phyloP scores from a whole-genome alignment of 2,113 vertebrate species.

The Clarias gariepinus region DNA sequence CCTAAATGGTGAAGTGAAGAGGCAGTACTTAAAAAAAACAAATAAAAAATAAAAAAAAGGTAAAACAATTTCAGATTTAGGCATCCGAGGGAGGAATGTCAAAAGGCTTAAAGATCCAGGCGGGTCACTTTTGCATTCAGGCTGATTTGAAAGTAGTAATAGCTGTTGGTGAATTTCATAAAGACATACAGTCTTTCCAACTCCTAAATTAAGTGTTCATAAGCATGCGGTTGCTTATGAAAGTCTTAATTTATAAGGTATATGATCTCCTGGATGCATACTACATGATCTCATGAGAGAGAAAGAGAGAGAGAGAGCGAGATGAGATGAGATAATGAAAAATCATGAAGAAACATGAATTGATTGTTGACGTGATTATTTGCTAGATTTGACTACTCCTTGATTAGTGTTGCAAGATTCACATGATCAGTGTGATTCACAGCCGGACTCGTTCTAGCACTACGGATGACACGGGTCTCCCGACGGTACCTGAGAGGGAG shows the following conservation, averaged over 20 bases:
- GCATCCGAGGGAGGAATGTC: neutral
- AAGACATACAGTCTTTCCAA: neutral
- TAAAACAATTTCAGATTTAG: neutral
- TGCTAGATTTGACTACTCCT: neutral
- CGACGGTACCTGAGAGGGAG: conserved; percentile 85
- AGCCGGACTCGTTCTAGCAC: neutral
- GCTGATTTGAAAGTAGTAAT: neutral
- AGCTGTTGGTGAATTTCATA: neutral
- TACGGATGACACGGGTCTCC: conserved; percentile 22
- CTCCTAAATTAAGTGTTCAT: neutral
- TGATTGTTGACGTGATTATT: neutral
- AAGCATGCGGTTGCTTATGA: neutral
- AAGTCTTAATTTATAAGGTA: too few species aligned
- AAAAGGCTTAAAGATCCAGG: neutral
- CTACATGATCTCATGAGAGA: neutral
- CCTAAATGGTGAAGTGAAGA: too few species aligned
- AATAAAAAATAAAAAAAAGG: too few species aligned
- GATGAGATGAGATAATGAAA: neutral
- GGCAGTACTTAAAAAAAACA: neutral
- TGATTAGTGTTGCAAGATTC: conserved; percentile 1
- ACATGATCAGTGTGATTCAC: conserved; percentile 17
- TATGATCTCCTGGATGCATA: neutral
- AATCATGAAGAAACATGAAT: neutral
- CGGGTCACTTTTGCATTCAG: neutral
- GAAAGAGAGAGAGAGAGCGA: neutral